A percentile compares a stretch with the other conserved stretches of the same genome.
Conservation (phyloP, 1,140 invertebrate genomes). For the Cydia amplana region DNA sequence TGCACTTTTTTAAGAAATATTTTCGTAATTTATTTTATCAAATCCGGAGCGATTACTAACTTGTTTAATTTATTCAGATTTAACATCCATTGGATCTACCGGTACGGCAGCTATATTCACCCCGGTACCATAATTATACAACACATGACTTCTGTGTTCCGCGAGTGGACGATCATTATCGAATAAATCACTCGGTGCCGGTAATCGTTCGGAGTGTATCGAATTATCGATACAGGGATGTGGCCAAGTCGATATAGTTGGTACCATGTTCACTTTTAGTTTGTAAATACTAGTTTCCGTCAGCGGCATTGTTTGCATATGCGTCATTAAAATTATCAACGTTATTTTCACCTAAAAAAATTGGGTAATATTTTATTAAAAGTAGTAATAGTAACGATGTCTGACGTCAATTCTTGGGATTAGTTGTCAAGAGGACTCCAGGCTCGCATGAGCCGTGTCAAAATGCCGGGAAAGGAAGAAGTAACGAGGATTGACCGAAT, state of each 20-base stretch:
- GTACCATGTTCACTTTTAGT: no score
- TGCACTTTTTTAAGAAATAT: background rate
- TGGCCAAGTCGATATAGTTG: background rate
- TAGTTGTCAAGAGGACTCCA: no score
- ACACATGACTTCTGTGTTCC: constrained; percentile 65
- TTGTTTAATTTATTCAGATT: background rate
- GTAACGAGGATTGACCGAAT: no score
- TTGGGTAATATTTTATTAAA: no score
- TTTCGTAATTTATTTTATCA: background rate
- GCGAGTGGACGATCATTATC: constrained; percentile 63
- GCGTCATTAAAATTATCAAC: no score
- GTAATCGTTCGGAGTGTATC: constrained; percentile 61
- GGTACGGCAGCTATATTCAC: background rate
- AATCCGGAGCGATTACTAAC: background rate
- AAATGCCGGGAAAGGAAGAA: no score
- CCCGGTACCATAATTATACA: constrained; percentile 47
- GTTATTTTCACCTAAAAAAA: no score
- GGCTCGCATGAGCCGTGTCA: no score
- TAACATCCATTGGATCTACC: background rate
- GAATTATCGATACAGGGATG: constrained; percentile 48
- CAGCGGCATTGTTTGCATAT: no score
- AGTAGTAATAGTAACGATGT: no score
- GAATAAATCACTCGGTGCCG: constrained; percentile 63
- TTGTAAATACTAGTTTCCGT: no score
- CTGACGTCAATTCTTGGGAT: no score